Conservation (phyloP, 2,113 vertebrate species). For the Coracopsis vasa region DNA sequence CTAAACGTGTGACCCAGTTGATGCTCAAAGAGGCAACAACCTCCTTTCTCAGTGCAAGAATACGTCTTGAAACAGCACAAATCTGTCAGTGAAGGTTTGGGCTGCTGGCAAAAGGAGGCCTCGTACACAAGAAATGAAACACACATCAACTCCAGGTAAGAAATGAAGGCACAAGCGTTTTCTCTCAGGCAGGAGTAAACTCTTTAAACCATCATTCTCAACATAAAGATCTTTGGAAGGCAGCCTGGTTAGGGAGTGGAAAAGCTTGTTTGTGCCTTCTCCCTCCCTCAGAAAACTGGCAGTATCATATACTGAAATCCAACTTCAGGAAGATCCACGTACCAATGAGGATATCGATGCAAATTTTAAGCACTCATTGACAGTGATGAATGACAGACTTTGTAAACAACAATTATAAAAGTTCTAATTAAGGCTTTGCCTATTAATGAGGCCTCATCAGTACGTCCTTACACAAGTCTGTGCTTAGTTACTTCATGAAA, state of each 20-base stretch:
- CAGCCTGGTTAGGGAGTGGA: background rate
- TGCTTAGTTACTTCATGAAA: background rate
- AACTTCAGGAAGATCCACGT: background rate
- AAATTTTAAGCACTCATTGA: background rate
- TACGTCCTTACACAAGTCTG: background rate
- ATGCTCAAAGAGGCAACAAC: background rate
- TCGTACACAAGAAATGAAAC: background rate
- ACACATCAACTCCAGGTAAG: background rate
- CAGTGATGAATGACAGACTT: background rate
- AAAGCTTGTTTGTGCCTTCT: background rate
- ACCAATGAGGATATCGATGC: background rate
- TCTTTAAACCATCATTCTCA: background rate
- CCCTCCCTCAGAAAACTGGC: background rate
- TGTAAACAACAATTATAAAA: slow-evolving; percentile 44
- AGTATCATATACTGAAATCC: rapidly evolving
- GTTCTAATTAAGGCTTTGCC: background rate
- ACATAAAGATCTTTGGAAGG: background rate
- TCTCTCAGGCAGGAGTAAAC: background rate
- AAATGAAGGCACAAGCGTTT: background rate
- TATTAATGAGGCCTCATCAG: background rate
- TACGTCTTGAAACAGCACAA: background rate
- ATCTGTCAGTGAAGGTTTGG: background rate
- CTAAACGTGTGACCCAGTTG: background rate
- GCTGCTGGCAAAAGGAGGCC: background rate
- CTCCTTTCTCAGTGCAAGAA: background rate